Conservation (phyloP, 1,140 invertebrate species). For the Mamestra configurata region DNA sequence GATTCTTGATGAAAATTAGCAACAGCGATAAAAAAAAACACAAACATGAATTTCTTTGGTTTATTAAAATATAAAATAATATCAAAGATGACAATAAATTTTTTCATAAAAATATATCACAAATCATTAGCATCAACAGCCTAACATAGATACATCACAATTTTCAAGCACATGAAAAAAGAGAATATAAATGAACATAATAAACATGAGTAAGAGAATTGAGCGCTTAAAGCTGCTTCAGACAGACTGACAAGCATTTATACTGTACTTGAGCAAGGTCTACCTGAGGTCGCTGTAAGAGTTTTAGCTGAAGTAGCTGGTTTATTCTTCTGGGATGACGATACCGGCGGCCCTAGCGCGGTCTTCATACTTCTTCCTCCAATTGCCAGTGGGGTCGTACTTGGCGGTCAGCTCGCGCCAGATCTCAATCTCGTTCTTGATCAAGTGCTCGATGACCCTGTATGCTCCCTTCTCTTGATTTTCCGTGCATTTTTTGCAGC, state of each 20-base stretch:
- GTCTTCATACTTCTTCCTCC: constrained; percentile 88
- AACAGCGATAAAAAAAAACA: background rate
- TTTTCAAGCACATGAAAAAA: background rate
- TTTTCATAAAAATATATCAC: background rate
- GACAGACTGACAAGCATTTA: background rate
- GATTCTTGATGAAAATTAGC: too few species aligned
- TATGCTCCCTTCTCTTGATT: constrained; percentile 87
- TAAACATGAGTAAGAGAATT: constrained; percentile 15
- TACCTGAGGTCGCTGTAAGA: background rate
- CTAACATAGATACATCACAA: background rate
- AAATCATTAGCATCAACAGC: background rate
- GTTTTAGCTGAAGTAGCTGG: background rate
- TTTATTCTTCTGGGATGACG: constrained; percentile 58
- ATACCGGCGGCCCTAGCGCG: constrained; percentile 84
- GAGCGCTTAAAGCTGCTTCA: background rate
- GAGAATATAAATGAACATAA: background rate
- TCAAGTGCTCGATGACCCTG: constrained; percentile 86
- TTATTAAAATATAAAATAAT: constrained; percentile 32
- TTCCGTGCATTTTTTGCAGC: constrained; percentile 55
- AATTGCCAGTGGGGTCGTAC: constrained; percentile 89
- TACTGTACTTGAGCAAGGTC: background rate
- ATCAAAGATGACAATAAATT: background rate
- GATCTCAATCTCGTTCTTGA: constrained; percentile 88
- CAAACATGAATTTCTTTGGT: constrained; percentile 35
- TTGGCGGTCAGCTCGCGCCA: constrained; percentile 89